Percentiles rank a stretch among this genome's conserved stretches.
These are phyloP conservation scores for Tetragonula carbonaria DNA, from an alignment of 2,888 invertebrate species.

Conservation along the genomic window DNA sequence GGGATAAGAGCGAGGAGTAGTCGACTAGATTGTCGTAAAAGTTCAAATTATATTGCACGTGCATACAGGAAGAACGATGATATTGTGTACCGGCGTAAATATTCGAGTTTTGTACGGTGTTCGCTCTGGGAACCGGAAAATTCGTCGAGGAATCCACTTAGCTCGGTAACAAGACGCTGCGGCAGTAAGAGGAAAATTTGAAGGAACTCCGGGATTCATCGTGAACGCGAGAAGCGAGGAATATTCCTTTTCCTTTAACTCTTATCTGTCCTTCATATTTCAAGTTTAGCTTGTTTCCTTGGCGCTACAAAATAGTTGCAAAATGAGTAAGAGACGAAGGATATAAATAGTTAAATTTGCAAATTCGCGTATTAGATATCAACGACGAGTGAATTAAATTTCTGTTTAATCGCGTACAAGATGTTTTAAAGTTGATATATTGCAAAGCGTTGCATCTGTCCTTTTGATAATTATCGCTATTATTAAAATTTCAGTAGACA, in stretches of 20 bases:
- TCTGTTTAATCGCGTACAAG: no score
- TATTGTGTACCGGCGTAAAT: constrained; percentile 56
- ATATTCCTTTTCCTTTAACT: neutral
- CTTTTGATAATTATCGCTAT: no score
- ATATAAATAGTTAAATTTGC: no score
- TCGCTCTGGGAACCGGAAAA: constrained; percentile 43
- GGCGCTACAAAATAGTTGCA: no score
- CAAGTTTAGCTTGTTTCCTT: no score
- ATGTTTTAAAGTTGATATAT: no score
- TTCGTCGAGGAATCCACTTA: constrained; percentile 40
- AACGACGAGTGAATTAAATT: no score
- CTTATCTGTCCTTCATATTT: no score
- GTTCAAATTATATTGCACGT: constrained; percentile 59
- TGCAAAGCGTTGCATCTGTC: no score
- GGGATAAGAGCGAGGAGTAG: neutral
- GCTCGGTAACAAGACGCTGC: constrained; percentile 29
- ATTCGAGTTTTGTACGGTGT: constrained; percentile 40
- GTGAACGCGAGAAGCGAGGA: neutral
- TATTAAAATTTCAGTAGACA: no score
- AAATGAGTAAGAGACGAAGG: no score
- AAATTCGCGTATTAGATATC: no score
- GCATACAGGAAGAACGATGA: constrained; percentile 49
- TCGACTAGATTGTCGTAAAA: constrained; percentile 56
- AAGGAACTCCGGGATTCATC: neutral
- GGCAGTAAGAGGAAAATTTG: constrained; percentile 1